Base-by-base conservation (phyloP, 2,113 vertebrate genomes). In the Cinclus cinclus region DNA sequence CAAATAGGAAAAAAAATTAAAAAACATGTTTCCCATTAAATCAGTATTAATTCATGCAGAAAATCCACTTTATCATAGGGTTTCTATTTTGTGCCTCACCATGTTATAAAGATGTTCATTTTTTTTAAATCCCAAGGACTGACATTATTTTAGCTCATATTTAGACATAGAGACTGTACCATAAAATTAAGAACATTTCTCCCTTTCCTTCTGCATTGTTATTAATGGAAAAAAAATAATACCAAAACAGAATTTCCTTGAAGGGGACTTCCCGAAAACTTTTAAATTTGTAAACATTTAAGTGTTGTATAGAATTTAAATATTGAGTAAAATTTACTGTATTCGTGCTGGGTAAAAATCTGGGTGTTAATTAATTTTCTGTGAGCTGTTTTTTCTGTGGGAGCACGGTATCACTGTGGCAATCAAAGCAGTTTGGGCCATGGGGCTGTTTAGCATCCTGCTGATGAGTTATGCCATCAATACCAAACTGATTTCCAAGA, bases 401-500 rank as follows among this genome's bases (percentile, higher is more conserved):
- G 60, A 83, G 52, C 80, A 27, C 71, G 62, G 17, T 87, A 67
- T 87, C 22, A 3, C 77, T 25, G 33, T 8, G 73, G 80, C 85
- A 80, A 92, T 87, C 41, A 77, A n/a, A 79, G 85, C 92, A 80
- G 77, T 71, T 87, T 37, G 83, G 81, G 69, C 44, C 64, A 25
- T 47, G 91, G 91, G 76, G 77, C 46, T 84, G 52, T 63, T 92
- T 77, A 90, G 89, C 92, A 91, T 79, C 41, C 83, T 53, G 46
- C 89, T 94, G 91, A 77, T 92, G 91, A 92, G 89, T 95, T 94
- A 69, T 94, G 87, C 78, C 74, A 59, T 91, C 83, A 62, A 85
- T 90, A 87, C 74, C 91, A 13, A 92, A 80, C 89, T 69, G 94
- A 95, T 94, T 95, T 91, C 87, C 84, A 65, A 94, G 83, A 95